A percentile compares a stretch with the other conserved stretches of the same genome.
Evolutionary conservation across 2,888 invertebrate genomes (phyloP).

Genomic region (Cylloceria caligata): DNA sequence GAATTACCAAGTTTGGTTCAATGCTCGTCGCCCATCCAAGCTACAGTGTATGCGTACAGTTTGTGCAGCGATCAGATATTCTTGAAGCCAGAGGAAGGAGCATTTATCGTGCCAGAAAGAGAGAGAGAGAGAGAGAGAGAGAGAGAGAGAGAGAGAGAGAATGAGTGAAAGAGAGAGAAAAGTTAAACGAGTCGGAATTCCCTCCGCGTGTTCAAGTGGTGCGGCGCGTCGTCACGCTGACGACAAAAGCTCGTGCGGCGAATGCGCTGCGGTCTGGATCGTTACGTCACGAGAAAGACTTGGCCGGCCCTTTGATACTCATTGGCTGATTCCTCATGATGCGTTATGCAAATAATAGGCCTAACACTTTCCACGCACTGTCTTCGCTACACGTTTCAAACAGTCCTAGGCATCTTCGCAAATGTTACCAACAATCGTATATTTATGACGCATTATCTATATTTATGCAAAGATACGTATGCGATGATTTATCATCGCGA

Average conservation of each 20-base stretch:
- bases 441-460: too few relatives aligned
- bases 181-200: constrained; percentile 31
- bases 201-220: constrained; percentile 56
- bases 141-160: background rate
- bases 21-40: constrained; percentile 8
- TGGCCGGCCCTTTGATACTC: constrained; percentile 44
- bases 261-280: constrained; percentile 65
- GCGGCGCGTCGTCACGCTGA: constrained; percentile 47
- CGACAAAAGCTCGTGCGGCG: constrained; percentile 52
- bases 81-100: background rate
- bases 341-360: too few relatives aligned
- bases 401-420: background rate
- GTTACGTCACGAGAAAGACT: constrained; percentile 70
- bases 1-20: constrained; percentile 1
- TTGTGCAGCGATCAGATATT: constrained; percentile 8
- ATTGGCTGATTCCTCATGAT: too few relatives aligned
- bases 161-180: constrained; percentile 26
- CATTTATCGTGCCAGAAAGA: background rate
- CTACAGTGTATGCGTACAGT: background rate
- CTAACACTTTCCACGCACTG: background rate
- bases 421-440: background rate
- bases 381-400: background rate
- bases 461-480: too few relatives aligned
- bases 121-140: constrained; percentile 1
- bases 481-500: background rate